Base-by-base conservation (phyloP, 2,113 vertebrate species). In the Erpornis zantholeuca region DNA sequence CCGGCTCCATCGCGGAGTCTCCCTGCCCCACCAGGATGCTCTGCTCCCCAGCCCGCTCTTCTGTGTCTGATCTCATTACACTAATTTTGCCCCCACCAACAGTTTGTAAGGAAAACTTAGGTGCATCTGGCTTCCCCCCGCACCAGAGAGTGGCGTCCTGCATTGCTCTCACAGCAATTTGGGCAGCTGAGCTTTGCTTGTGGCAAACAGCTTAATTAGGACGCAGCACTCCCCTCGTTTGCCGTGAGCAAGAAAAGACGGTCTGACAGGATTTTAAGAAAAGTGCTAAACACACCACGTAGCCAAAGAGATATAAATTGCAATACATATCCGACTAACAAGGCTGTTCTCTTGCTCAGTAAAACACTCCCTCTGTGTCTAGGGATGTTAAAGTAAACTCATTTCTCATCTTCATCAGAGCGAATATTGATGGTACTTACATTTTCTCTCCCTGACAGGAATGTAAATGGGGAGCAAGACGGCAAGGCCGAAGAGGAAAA, bases 91-190 rank as follows among this genome's bases (percentile, higher is more conserved):
- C 17, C 22, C 23, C 13, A 2, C 15, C 42, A 11, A 36, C 11
- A 31, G 40, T 24, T 76, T 14, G 27, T 11, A 15, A 80, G 21
- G 66, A 59, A 49, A 83, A 79, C 40, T 21, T 22, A 1, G 53
- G 29, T 9, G 16, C 29, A 47, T 16, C 40, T 66, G 47, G 23
- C 22, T 93, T 24, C 8, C 25, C 17, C 17, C 9, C 27, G 4
- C 17, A 9, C 6, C 2, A 0, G n/a, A 42, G 15, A 8, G 40
- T 4, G 68, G 35, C 6, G 22, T 77, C 90, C 52, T 2, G 2
- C 33, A 0, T 22, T 4, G 5, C 88, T 65, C 56, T 83, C 64
- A 3, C 53, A 12, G 66, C 9, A 3, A 20, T 15, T 76, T 5
- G 24, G 80, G 52, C 61, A 61, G 80, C 33, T 38, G 54, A 94